Percentiles rank a stretch among this genome's conserved stretches.
Evolutionary conservation across 2,888 invertebrate genomes (phyloP).

Genomic region (Drosophila pegasa): DNA sequence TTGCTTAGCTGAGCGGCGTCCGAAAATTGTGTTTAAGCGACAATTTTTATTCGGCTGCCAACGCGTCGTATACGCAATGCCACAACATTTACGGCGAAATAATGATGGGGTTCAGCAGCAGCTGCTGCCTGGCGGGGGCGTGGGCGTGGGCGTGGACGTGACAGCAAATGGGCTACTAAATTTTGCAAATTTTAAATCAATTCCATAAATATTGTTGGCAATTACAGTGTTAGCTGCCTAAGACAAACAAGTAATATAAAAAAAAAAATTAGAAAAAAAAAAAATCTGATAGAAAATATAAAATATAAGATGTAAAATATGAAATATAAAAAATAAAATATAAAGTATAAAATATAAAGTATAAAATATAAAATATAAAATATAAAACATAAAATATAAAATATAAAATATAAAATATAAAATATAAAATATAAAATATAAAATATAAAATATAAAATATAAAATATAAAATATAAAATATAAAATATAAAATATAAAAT

Average conservation of each 20-base stretch:
- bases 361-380: constrained; percentile 1
- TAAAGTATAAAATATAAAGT: constrained; percentile 1
- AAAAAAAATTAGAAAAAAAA: background rate
- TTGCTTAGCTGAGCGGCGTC: constrained; percentile 43
- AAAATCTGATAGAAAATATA: background rate
- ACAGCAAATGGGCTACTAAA: background rate
- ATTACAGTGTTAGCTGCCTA: background rate
- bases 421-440: background rate
- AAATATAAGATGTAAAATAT: constrained; percentile 1
- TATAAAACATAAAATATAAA: constrained; percentile 1
- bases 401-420: background rate
- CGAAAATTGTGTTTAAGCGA: constrained; percentile 50
- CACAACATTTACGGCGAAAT: constrained; percentile 43
- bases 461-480: background rate
- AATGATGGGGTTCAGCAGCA: constrained; percentile 41
- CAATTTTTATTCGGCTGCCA: constrained; percentile 37
- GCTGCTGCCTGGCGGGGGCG: background rate
- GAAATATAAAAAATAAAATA: background rate
- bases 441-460: constrained; percentile 1
- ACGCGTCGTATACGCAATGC: constrained; percentile 50
- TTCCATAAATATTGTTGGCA: background rate
- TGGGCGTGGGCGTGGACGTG: background rate
- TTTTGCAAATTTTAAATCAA: constrained; percentile 6
- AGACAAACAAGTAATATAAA: background rate
- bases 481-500: constrained; percentile 1